Evolutionary conservation across 2,113 vertebrate genomes (phyloP).

Genomic region (Melospiza melodia): DNA sequence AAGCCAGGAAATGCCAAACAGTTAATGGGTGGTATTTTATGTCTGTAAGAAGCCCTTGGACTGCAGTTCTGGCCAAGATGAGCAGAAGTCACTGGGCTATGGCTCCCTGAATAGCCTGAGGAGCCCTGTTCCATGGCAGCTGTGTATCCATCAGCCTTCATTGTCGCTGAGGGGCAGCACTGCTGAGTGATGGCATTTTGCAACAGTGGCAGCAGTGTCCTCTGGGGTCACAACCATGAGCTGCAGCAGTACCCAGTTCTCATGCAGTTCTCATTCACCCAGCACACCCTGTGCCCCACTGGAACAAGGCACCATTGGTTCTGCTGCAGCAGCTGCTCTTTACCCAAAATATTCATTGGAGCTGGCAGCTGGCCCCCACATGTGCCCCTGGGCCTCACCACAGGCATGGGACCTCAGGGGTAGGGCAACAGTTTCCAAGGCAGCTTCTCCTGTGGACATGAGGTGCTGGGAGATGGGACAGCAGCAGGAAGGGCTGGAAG

Average conservation of each 20-base stretch:
- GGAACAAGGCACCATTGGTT: neutral
- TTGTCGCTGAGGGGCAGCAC: neutral
- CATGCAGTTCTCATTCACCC: too few species aligned
- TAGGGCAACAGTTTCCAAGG: neutral
- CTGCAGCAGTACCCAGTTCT: neutral
- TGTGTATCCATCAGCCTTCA: neutral
- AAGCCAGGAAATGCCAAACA: neutral
- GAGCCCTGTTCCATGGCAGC: neutral
- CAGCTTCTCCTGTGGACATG: rapidly evolving
- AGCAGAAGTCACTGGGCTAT: rapidly evolving
- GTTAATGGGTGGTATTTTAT: neutral
- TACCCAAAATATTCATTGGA: rapidly evolving
- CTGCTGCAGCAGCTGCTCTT: neutral
- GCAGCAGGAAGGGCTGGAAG: neutral
- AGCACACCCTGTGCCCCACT: neutral
- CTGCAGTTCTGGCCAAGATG: neutral
- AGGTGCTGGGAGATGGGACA: neutral
- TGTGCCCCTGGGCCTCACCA: rapidly evolving
- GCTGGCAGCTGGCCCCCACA: neutral
- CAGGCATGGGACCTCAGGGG: rapidly evolving
- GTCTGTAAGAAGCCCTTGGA: neutral
- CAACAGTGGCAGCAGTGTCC: neutral
- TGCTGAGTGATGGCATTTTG: neutral
- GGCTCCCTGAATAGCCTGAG: neutral
- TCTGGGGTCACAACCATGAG: neutral